Conservation (phyloP, 2,888 invertebrate species). For the Erebia epiphron region DNA sequence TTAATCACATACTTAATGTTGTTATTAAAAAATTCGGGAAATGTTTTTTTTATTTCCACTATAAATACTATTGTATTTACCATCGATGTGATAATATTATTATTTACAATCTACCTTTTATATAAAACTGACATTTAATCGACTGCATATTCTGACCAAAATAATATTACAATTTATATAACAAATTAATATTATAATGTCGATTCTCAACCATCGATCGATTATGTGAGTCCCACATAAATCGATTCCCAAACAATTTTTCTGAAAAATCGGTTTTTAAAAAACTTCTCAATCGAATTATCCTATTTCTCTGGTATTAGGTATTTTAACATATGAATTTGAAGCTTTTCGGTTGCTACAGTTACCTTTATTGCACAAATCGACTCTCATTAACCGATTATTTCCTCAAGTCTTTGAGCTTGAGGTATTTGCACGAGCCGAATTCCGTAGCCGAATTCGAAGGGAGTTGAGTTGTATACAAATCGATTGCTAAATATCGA, state of each 20-base stretch:
- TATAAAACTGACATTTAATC: slow-evolving; percentile 2
- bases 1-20: neutral
- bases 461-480: no score
- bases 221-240: neutral
- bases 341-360: no score
- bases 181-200: neutral
- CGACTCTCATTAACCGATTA: no score
- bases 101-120: slow-evolving; percentile 1
- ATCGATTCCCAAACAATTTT: no score
- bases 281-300: no score
- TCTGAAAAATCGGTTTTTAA: no score
- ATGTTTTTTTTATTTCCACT: neutral
- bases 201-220: neutral
- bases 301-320: no score
- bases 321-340: no score
- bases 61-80: neutral
- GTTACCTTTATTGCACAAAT: no score
- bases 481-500: neutral
- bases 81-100: neutral
- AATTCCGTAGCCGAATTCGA: slow-evolving; percentile 48
- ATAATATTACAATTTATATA: neutral
- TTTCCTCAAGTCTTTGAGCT: no score
- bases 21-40: slow-evolving; percentile 2
- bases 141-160: neutral
- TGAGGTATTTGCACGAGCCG: no score